Base-by-base conservation (phyloP, 1,140 invertebrate genomes). In the Bombus vancouverensis region DNA sequence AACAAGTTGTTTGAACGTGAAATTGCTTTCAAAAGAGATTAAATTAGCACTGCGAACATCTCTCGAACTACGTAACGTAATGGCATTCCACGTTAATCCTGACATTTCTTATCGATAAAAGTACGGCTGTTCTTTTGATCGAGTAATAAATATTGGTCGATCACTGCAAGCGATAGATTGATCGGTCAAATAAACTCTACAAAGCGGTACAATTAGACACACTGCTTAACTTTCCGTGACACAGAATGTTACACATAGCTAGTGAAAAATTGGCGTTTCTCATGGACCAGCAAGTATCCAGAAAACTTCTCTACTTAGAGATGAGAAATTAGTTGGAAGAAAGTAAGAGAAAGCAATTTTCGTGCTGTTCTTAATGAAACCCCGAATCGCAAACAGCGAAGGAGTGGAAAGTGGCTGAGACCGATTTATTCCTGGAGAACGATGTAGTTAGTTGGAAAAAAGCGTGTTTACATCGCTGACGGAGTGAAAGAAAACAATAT, bases 1-100 rank as follows among this genome's bases (percentile, higher is more conserved):
- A 57, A 66, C 37, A 32, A 6, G 2, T 22, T 66, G 57, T 18
- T 65, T 4, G 71, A 22, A 68, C 57, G 57, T 13, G 53, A 25
- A 65, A 66, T 62, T 15, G 71, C 57, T 82, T 65, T 82, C 22
- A 12, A 47, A 5, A 73, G n/a, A 62, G 80, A 62, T 28, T 42
- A 25, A 34, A 53, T 32, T 42, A 32, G 8, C 32, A 3, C 5
- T 5, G 28, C 66, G 34, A 39, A 32, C n/a, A 18, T 18, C 28
- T 39, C 68, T 39, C 22, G 12, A 10, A 18, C 47, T 12, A 12
- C 10, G 59, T n/a, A 62, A 62, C 12, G 59, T n/a, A 12, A 62
- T n/a, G 28, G 10, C 28, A 53, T 53, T 53, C 0, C 6, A 53
- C 47, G 6, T 53, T 53, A 22, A 53, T 53, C 47, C 47, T 22